Percentiles rank a stretch among this genome's conserved stretches.
These are phyloP conservation scores for zebrafish (Danio rerio) DNA, from an alignment of 2,113 vertebrate species.

Conservation along the genomic window DNA sequence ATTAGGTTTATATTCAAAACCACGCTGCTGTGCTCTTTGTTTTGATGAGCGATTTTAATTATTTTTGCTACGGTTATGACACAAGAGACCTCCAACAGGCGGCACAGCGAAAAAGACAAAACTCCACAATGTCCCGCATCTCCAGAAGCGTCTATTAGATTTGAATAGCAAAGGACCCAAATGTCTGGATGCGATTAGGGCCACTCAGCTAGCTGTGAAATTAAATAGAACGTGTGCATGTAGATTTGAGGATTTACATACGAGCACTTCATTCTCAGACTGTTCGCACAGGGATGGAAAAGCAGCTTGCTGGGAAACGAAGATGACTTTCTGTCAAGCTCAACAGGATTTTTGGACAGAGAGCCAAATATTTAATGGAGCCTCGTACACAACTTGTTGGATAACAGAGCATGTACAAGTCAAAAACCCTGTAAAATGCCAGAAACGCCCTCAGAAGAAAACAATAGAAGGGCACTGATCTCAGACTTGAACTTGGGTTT, in stretches of 20 bases:
- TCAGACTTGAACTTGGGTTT: background rate
- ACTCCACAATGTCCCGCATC: conserved; percentile 50
- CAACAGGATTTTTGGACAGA: conserved; percentile 68
- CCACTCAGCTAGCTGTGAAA: conserved; percentile 77
- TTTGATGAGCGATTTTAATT: conserved; percentile 65
- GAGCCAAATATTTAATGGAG: conserved; percentile 48
- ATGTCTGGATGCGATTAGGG: conserved; percentile 73
- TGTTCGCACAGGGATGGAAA: conserved; percentile 49
- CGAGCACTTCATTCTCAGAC: conserved; percentile 60
- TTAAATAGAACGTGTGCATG: conserved; percentile 74
- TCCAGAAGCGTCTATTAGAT: conserved; percentile 66
- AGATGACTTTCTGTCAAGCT: conserved; percentile 55
- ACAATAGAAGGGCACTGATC: conserved; percentile 18
- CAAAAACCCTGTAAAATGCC: conserved; percentile 20
- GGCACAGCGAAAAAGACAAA: conserved; percentile 54
- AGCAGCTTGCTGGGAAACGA: conserved; percentile 49
- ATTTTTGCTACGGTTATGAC: conserved; percentile 61
- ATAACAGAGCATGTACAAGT: conserved; percentile 16
- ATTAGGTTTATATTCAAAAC: conserved; percentile 53
- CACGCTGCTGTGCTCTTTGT: conserved; percentile 53
- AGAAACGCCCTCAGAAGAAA: background rate
- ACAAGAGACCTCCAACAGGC: conserved; percentile 67
- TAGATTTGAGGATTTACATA: conserved; percentile 77
- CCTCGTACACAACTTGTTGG: conserved; percentile 14
- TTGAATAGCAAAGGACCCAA: conserved; percentile 72